Evolutionary conservation across 2,113 vertebrate genomes (phyloP).

Genomic region (Gnathonemus echidnorhynchus): DNA sequence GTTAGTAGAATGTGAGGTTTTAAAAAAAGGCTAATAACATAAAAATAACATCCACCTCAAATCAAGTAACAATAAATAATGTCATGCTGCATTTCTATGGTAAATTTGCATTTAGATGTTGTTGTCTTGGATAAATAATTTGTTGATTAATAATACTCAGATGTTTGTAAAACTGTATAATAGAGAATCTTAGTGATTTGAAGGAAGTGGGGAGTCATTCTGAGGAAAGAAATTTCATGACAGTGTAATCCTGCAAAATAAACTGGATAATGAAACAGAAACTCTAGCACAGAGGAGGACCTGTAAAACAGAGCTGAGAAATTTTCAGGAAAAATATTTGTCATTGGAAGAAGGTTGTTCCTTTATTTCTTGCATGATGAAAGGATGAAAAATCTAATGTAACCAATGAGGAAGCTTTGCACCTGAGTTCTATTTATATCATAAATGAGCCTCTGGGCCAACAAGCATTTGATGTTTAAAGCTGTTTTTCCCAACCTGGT

Average conservation of each 20-base stretch:
- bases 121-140: neutral
- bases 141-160: neutral
- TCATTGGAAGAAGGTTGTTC: neutral
- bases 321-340: constrained; percentile 8
- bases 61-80: neutral
- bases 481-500: neutral
- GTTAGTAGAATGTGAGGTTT: neutral
- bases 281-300: neutral
- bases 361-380: neutral
- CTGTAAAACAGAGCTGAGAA: constrained; percentile 13
- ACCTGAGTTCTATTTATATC: neutral
- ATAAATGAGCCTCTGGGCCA: neutral
- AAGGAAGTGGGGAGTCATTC: neutral
- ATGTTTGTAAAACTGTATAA: neutral
- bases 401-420: neutral
- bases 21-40: neutral
- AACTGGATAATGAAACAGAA: constrained; percentile 20
- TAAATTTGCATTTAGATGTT: neutral
- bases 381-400: neutral
- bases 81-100: neutral
- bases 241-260: constrained; percentile 15
- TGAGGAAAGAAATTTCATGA: constrained; percentile 1
- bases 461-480: neutral
- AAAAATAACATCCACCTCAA: neutral
- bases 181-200: neutral